Base-by-base conservation (phyloP, 1,140 invertebrate genomes). In the Drosophila serrata region DNA sequence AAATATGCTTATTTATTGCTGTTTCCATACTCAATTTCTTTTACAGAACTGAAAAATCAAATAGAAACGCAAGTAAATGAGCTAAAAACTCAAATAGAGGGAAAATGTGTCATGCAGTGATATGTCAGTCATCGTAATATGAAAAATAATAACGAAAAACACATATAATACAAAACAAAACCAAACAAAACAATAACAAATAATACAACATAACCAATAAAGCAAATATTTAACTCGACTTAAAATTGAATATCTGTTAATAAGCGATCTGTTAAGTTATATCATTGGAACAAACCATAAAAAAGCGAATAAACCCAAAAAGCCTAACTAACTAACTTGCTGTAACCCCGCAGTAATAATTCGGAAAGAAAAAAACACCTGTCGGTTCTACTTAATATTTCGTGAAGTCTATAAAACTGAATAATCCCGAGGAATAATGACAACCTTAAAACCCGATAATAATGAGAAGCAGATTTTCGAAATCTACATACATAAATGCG, bases 61-160 rank as follows among this genome's bases (percentile, higher is more conserved):
- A 96, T 98, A 95, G 97, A 98, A 94, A 97, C 97, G 92, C 97
- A 98, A 95, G 97, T 98, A 93, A 98, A 96, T 94, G 97, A 98
- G 95, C 94, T 98, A 93, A 98, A 98, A 94, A 95, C 97, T 91
- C 97, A 98, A 94, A 97, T 98, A 93, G 97, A 98, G 95, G 97
- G 96, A 94, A 98, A 97, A 94, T 98, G 97, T 94, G 96, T 95
- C 92, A 95, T 97, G 94, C 97, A 98, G 96, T 97, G 95, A 96
- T 92, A 92, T 92, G 92, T 92, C 91, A 92, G 84, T 91, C 90
- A 92, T 88, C 85, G 90, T 86, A 77, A 84, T 74, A 84, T 68
- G 72, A 60, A 60, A 61, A 69, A 79, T 53, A 74, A 75, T 31
- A 42, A 39, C 43, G 24, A 39, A 40, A 62, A 62, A 53, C 43